phyloP scores from a whole-genome alignment of 2,888 invertebrate species.

The Rugalucina vietnamica region DNA sequence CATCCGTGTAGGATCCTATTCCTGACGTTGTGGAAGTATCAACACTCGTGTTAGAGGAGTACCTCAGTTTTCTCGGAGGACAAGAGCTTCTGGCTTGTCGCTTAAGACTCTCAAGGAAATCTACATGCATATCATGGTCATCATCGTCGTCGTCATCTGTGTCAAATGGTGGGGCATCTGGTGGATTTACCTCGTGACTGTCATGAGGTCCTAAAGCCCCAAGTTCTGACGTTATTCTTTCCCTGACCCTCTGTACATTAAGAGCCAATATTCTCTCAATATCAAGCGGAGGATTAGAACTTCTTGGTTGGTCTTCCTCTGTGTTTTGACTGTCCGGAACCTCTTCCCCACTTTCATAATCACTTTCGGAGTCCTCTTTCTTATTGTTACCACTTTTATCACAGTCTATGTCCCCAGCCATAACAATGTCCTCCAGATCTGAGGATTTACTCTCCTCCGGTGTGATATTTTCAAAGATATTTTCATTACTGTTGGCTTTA shows the following conservation, averaged over 20 bases:
- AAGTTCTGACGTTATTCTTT: not conserved
- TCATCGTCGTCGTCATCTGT: conserved; percentile 56
- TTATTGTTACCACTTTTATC: not conserved
- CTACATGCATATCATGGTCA: conserved; percentile 41
- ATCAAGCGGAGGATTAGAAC: not conserved
- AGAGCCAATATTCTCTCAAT: not conserved
- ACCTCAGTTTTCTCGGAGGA: conserved; percentile 63
- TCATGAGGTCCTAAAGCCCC: not conserved
- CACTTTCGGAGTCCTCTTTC: not conserved
- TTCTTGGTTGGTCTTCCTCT: not conserved
- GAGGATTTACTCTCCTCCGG: not conserved
- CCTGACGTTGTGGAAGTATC: conserved; percentile 80
- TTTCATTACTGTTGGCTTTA: not conserved
- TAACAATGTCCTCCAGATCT: not conserved
- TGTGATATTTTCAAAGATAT: not conserved
- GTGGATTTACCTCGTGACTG: conserved; percentile 2
- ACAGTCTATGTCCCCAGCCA: not conserved
- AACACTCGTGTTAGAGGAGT: conserved; percentile 76
- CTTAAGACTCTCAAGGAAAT: conserved; percentile 12
- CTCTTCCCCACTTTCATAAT: conserved; percentile 1
- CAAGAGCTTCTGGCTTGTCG: not conserved
- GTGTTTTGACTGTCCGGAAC: not conserved
- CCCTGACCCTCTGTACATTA: not conserved
- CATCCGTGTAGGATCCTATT: conserved; percentile 77
- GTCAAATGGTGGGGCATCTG: conserved; percentile 45